A percentile compares a stretch with the other conserved stretches of the same genome.
phyloP scores from a whole-genome alignment of 2,888 invertebrate species.

The Seira musarum region DNA sequence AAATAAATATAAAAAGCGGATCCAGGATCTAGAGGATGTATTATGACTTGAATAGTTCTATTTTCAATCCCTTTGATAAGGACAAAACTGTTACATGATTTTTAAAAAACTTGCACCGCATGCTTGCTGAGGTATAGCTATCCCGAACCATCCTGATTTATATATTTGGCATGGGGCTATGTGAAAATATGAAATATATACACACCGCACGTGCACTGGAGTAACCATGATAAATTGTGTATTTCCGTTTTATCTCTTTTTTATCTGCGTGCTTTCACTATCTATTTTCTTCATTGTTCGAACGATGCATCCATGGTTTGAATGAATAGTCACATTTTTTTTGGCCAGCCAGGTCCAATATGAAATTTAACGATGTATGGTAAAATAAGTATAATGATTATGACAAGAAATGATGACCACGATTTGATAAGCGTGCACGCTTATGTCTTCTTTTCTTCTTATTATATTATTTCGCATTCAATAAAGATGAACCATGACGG shows the following conservation, averaged over 20 bases:
- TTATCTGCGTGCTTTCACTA: slow-evolving; percentile 32
- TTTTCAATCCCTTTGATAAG: slow-evolving; percentile 11
- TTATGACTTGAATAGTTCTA: slow-evolving; percentile 10
- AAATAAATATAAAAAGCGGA: slow-evolving; percentile 33
- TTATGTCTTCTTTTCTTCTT: not conserved
- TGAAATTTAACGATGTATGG: slow-evolving; percentile 13
- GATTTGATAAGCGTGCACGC: slow-evolving; percentile 14
- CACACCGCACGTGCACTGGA: slow-evolving; percentile 48
- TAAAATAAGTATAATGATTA: slow-evolving; percentile 12
- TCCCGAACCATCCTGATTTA: too few species aligned
- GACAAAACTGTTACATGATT: not conserved
- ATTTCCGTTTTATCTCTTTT: slow-evolving; percentile 55
- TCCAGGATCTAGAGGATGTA: slow-evolving; percentile 38
- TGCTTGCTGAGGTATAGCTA: too few species aligned
- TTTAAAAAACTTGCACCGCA: too few species aligned
- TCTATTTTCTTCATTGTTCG: slow-evolving; percentile 10
- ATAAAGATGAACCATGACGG: not conserved
- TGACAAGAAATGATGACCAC: slow-evolving; percentile 19
- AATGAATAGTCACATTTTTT: slow-evolving; percentile 12
- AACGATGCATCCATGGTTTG: slow-evolving; percentile 21
- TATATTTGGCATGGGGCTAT: too few species aligned
- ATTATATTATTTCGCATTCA: slow-evolving; percentile 2
- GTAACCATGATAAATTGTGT: slow-evolving; percentile 60
- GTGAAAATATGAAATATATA: slow-evolving; percentile 31
- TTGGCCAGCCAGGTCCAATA: not conserved